These are phyloP conservation scores for Dryas iulia DNA, from an alignment of 1,140 invertebrate species.

Conservation along the genomic window DNA sequence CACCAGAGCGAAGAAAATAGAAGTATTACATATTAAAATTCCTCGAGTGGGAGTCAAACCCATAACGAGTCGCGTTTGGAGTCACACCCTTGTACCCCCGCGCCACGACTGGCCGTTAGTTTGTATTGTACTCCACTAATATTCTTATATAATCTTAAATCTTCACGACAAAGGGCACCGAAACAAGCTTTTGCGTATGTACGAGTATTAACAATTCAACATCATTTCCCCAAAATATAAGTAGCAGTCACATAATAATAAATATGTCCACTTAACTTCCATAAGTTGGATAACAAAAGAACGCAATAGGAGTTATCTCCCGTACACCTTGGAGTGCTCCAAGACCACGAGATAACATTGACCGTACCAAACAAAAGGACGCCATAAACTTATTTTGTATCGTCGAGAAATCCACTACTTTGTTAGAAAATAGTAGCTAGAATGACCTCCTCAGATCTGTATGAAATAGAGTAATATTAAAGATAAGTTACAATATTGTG, in stretches of 20 bases:
- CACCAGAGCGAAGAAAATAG: too few relatives aligned
- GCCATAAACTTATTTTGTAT: conserved; percentile 73
- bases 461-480: conserved; percentile 16
- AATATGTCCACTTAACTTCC: conserved; percentile 56
- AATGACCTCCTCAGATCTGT: conserved; percentile 2
- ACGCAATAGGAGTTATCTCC: conserved; percentile 59
- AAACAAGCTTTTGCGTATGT: background rate
- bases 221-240: conserved; percentile 34
- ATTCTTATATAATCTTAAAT: background rate
- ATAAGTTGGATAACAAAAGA: conserved; percentile 63
- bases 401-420: conserved; percentile 54
- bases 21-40: too few relatives aligned
- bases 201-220: conserved; percentile 13
- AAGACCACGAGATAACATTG: conserved; percentile 61
- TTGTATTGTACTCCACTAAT: background rate
- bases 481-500: conserved; percentile 2
- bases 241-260: conserved; percentile 65
- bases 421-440: conserved; percentile 44
- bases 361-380: conserved; percentile 62
- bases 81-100: too few relatives aligned
- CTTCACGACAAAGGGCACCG: background rate
- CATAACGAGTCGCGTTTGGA: too few relatives aligned
- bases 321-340: conserved; percentile 52
- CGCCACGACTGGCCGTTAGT: too few relatives aligned
- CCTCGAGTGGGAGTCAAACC: too few relatives aligned